phyloP scores from a whole-genome alignment of 2,888 invertebrate species.

The Athalia cordata region DNA sequence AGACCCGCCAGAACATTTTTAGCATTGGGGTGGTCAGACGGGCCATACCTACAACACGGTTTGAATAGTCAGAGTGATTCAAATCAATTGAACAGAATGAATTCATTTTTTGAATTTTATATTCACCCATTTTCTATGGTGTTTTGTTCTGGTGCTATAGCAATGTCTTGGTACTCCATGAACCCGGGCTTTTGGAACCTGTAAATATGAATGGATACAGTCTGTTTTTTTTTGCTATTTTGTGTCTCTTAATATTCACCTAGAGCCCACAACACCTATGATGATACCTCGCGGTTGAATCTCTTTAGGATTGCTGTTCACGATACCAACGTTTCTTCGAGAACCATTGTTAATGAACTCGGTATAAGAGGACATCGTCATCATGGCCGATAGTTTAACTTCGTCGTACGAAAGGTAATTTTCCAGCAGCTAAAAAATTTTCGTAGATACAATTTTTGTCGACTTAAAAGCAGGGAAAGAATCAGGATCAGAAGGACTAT shows the following conservation, averaged over 20 bases:
- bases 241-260: conserved; percentile 51
- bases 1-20: conserved; percentile 27
- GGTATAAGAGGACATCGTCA: conserved; percentile 77
- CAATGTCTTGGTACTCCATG: conserved; percentile 80
- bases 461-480: neutral
- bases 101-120: neutral
- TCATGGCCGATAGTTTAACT: conserved; percentile 78
- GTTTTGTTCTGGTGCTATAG: conserved; percentile 77
- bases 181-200: conserved; percentile 75
- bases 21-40: conserved; percentile 54
- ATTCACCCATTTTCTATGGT: conserved; percentile 74
- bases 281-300: conserved; percentile 75
- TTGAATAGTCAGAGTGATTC: too few relatives aligned
- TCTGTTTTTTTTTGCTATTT: neutral
- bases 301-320: conserved; percentile 71
- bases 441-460: neutral
- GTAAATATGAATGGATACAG: neutral
- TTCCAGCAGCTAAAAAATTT: conserved; percentile 69
- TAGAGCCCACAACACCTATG: conserved; percentile 71
- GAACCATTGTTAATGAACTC: conserved; percentile 79
- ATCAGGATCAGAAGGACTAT: too few relatives aligned
- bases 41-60: conserved; percentile 59
- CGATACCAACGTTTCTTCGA: conserved; percentile 75
- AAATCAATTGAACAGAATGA: too few relatives aligned
- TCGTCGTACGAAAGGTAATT: conserved; percentile 80